Evolutionary conservation across 2,113 vertebrate genomes (phyloP).

Genomic region (Procavia capensis): DNA sequence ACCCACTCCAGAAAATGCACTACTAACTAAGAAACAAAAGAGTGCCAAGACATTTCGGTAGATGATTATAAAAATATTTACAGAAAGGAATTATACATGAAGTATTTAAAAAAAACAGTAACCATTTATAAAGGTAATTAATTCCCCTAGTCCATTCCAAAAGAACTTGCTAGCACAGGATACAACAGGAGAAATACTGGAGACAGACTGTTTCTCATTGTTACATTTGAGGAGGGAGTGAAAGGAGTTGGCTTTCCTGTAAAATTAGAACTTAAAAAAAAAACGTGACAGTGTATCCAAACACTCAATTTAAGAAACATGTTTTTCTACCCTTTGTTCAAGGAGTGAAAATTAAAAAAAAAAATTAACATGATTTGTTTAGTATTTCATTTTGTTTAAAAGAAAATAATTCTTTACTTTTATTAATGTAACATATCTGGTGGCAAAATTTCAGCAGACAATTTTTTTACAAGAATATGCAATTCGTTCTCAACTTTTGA

Average conservation of each 20-base stretch:
- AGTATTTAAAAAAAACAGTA: slow-evolving; percentile 79
- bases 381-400: neutral
- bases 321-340: neutral
- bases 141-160: slow-evolving; percentile 77
- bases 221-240: slow-evolving; percentile 59
- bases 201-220: slow-evolving; percentile 71
- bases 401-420: neutral
- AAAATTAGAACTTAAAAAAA: slow-evolving; percentile 72
- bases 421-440: neutral
- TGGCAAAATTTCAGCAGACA: neutral
- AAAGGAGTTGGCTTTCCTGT: slow-evolving; percentile 52
- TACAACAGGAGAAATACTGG: slow-evolving; percentile 76
- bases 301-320: neutral
- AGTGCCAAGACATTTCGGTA: slow-evolving; percentile 79
- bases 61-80: slow-evolving; percentile 83
- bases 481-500: slow-evolving; percentile 24
- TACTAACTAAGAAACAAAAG: slow-evolving; percentile 67
- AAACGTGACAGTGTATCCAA: slow-evolving; percentile 55
- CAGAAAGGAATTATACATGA: slow-evolving; percentile 70
- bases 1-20: neutral
- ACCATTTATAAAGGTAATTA: slow-evolving; percentile 82
- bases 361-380: neutral
- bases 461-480: neutral
- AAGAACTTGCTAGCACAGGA: slow-evolving; percentile 77
- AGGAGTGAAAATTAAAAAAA: neutral